Base-by-base conservation (phyloP, 2,888 invertebrate genomes). In the Epistrophe grossulariae region DNA sequence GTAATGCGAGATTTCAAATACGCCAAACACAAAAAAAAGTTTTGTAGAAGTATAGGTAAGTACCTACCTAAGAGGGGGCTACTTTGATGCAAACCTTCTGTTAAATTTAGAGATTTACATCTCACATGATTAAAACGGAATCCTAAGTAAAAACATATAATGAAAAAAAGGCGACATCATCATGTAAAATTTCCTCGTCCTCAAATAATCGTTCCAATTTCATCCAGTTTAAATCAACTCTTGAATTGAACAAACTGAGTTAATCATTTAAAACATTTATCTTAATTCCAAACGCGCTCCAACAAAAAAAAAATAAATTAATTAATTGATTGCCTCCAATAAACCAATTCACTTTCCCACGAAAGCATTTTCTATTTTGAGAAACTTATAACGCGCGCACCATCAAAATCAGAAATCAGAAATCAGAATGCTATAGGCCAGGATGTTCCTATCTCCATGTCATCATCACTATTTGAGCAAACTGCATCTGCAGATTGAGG, bases 401-500 rank as follows among this genome's bases (percentile, higher is more conserved):
- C 31, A 28, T 11, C 31, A 48, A 6, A 8, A 13, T 7, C 31
- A 48, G 11, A 8, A 13, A 2, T 24, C 24, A 24, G 24, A 24
- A 24, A 24, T 24, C 31, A 66, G 11, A 8, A 13, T 7, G 13
- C 6, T 11, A 13, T 7, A 28, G 2, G n/a, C 80, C 81, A 81
- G 87, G 87, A 87, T 83, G 83, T 79, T 83, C 66, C 60, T 79
- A 79, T 82, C 82, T 64, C 40, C 66, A 64, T 79, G 85, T 74
- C 85, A 82, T 87, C 85, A 72, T 87, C 82, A 72, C 74, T 40
- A 55, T 24, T 55, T 60, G 38, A 83, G 35, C 68, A 62, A 84
- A 76, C 79, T 87, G 77, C 84, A 87, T 87, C 87, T 72, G 87
- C 83, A 72, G 87, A 79, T 83, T 83, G 87, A 79, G 83, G 87